Percentiles rank a stretch among this genome's conserved stretches.
phyloP scores from a whole-genome alignment of 2,113 vertebrate species.

The Phasianus colchicus region DNA sequence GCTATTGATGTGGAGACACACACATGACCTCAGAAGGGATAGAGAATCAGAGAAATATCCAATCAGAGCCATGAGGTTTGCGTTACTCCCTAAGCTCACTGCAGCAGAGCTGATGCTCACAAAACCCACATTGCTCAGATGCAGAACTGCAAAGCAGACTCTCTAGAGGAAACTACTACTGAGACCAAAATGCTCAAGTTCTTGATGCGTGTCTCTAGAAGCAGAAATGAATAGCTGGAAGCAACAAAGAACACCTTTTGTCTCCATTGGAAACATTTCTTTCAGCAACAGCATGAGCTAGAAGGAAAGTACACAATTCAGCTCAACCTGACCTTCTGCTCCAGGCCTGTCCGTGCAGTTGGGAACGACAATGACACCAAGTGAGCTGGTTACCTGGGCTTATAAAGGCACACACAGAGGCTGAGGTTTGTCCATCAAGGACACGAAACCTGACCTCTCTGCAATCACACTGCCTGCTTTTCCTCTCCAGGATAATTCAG shows the following conservation, averaged over 20 bases:
- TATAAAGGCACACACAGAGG: neutral
- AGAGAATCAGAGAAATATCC: neutral
- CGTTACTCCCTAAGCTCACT: neutral
- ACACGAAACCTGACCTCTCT: neutral
- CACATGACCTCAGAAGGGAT: too few species aligned
- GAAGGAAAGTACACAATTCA: neutral
- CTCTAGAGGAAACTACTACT: neutral
- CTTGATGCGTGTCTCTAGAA: neutral
- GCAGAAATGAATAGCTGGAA: neutral
- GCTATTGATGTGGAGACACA: neutral
- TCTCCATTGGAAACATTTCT: fast-evolving
- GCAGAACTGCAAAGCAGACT: neutral
- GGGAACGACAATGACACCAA: fast-evolving
- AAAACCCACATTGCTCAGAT: neutral
- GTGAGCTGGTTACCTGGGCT: neutral
- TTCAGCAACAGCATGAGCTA: neutral
- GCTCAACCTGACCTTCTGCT: neutral
- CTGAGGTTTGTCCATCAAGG: neutral
- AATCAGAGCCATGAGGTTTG: neutral
- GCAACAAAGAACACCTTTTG: neutral
- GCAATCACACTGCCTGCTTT: neutral
- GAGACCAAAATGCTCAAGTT: neutral
- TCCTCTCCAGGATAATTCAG: neutral
- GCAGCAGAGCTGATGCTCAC: neutral
- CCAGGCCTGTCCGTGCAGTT: fast-evolving